These are phyloP conservation scores for Fistularia commersonii DNA, from an alignment of 2,797 vertebrate genomes.

Conservation along the genomic window DNA sequence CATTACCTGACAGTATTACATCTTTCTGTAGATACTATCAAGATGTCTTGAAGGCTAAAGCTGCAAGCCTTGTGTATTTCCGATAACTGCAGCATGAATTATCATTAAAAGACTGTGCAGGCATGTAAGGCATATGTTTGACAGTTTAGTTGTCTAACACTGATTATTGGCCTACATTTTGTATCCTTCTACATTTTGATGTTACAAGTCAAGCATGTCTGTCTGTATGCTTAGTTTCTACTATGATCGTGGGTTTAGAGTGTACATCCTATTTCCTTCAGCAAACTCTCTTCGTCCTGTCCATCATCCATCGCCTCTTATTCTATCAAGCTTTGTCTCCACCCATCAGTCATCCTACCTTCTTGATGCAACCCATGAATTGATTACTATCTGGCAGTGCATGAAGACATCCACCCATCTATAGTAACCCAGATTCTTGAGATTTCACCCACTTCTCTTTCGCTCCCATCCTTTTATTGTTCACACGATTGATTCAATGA, in stretches of 20 bases:
- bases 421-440: conserved; percentile 53
- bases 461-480: conserved; percentile 4
- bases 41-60: conserved; percentile 14
- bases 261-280: conserved; percentile 27
- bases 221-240: conserved; percentile 26
- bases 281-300: conserved; percentile 5
- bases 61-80: conserved; percentile 29
- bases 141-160: conserved; percentile 10
- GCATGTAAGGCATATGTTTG: conserved; percentile 33
- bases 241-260: conserved; percentile 31
- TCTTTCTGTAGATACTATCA: conserved; percentile 8
- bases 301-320: conserved; percentile 3
- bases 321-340: conserved; percentile 16
- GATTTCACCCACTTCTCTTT: conserved; percentile 8
- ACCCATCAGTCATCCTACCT: conserved; percentile 23
- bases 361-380: conserved; percentile 53
- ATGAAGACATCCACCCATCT: conserved; percentile 51
- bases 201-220: conserved; percentile 28
- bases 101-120: conserved; percentile 35
- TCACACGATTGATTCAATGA: neutral
- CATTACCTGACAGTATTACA: conserved; percentile 1
- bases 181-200: neutral
- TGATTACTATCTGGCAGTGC: conserved; percentile 53
- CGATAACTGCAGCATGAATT: conserved; percentile 52
- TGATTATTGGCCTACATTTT: neutral